Evolutionary conservation across 2,113 vertebrate species (phyloP), one percentile per base, ranked within the genome.

Genomic region (Helogale parvula): DNA sequence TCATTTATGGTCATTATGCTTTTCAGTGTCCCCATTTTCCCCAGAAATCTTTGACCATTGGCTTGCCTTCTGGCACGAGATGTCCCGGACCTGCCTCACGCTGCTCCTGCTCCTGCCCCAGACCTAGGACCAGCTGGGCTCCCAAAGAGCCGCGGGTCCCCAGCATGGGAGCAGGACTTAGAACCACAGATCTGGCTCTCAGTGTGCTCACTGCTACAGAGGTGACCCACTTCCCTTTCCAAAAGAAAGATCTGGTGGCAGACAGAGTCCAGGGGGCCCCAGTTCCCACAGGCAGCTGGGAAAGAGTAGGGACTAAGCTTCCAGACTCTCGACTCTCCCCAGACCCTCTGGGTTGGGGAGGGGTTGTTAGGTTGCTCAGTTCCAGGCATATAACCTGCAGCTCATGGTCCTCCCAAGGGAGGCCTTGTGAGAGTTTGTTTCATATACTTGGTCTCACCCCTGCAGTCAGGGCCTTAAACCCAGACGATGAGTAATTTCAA

Each of bases 81-180:
- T 31, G 5, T 38, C n/a, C 47, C 31, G 33, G 3, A 7, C 12
- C n/a, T n/a, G 63, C 29, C 66, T 96, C 2, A 0, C 13, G n/a
- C 23, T 16, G 14, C 9, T 50, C 16, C 33, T 38, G 14, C 33
- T 60, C 21, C 33, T 52, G 17, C 33, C 57, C 83, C 60, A 88
- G 33, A 68, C 63, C 52, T 14, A 38, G 63, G 45, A 11, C 47
- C 90, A 90, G 33, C 33, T 66, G 57, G 1, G 52, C 25, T 71
- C n/a, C 52, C 17, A 7, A 41, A 41, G 13, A 65, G 5, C 12
- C 5, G 13, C 0, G 19, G 38, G 9, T 5, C 71, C 33, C 19
- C 0, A 0, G 35, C 1, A 21, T n/a, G 25, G 35, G 41, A 33
- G 33, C 21, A 8, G 57, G 6, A 35, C 38, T 83, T 11, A 65